Conservation (phyloP, 2,797 vertebrate species). For the Hoplostethus mediterraneus region DNA sequence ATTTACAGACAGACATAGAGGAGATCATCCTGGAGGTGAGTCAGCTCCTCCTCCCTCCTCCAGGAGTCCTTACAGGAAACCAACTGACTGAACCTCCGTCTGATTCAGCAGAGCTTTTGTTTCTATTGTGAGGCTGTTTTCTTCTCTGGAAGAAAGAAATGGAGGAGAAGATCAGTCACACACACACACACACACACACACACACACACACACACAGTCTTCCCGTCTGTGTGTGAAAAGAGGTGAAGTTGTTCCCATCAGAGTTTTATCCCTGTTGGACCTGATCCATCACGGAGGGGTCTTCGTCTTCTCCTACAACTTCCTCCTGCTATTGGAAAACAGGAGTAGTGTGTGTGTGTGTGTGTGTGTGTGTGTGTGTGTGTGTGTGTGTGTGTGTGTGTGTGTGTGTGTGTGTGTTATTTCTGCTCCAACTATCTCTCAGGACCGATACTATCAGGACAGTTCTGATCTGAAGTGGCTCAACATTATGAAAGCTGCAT, state of each 20-base stretch:
- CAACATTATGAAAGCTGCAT: too few relatives aligned
- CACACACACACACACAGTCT: constrained; percentile 4
- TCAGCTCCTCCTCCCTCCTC: too few relatives aligned
- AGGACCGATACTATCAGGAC: too few relatives aligned
- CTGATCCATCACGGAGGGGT: too few relatives aligned
- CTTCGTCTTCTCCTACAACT: background rate
- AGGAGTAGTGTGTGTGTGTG: background rate
- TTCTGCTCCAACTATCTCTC: too few relatives aligned
- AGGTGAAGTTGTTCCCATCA: constrained; percentile 22
- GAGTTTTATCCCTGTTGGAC: background rate
- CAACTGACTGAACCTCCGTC: constrained; percentile 4
- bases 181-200: constrained; percentile 16
- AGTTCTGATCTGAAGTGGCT: too few relatives aligned
- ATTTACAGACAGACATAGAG: too few relatives aligned
- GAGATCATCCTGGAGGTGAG: too few relatives aligned
- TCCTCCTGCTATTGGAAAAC: constrained; percentile 15
- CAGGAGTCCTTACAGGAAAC: constrained; percentile 17
- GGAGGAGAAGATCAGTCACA: constrained; percentile 2
- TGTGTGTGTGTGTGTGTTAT: background rate
- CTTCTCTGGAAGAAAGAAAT: constrained; percentile 11
- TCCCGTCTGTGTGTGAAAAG: background rate
- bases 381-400: background rate
- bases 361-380: too few relatives aligned
- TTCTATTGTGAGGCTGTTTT: constrained; percentile 34
- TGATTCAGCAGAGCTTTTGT: constrained; percentile 55